Conservation (phyloP, 1,140 invertebrate species). For the Hylaeus volcanicus region DNA sequence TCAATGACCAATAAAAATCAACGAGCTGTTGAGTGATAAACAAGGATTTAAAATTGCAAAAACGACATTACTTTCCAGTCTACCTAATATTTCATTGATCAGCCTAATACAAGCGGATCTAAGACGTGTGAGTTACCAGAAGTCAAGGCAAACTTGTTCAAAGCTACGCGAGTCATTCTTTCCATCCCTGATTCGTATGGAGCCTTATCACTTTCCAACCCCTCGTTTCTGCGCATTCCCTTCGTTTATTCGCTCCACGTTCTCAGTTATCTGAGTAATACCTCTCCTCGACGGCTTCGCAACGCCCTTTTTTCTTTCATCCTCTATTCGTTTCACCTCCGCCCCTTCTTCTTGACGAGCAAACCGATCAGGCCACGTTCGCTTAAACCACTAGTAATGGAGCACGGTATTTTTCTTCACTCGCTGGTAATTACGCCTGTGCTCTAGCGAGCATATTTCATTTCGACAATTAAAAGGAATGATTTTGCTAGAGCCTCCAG, state of each 20-base stretch:
- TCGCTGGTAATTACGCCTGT: conserved; percentile 63
- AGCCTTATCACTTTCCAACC: conserved; percentile 18
- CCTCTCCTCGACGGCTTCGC: conserved; percentile 50
- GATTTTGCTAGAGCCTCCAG: too few species aligned
- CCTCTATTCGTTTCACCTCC: conserved; percentile 25
- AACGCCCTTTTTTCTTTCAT: conserved; percentile 21
- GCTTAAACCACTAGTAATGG: conserved; percentile 66
- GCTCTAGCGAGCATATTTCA: conserved; percentile 65
- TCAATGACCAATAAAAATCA: too few species aligned
- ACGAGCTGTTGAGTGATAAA: too few species aligned
- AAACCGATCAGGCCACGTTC: conserved; percentile 47
- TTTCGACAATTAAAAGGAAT: conserved; percentile 30
- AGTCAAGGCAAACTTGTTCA: not conserved
- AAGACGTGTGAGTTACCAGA: conserved; percentile 59
- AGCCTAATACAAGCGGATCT: conserved; percentile 68
- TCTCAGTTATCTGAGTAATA: conserved; percentile 71
- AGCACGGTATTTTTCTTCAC: conserved; percentile 68
- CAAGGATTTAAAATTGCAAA: too few species aligned
- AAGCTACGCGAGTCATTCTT: conserved; percentile 63
- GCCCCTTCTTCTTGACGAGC: conserved; percentile 4
- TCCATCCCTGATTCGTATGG: conserved; percentile 34
- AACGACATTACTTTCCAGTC: too few species aligned
- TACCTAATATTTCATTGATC: too few species aligned
- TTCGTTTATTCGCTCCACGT: conserved; percentile 71
- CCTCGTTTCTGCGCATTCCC: conserved; percentile 32